These are phyloP conservation scores for Anthrax anthrax DNA, from an alignment of 2,888 invertebrate genomes.

Conservation along the genomic window DNA sequence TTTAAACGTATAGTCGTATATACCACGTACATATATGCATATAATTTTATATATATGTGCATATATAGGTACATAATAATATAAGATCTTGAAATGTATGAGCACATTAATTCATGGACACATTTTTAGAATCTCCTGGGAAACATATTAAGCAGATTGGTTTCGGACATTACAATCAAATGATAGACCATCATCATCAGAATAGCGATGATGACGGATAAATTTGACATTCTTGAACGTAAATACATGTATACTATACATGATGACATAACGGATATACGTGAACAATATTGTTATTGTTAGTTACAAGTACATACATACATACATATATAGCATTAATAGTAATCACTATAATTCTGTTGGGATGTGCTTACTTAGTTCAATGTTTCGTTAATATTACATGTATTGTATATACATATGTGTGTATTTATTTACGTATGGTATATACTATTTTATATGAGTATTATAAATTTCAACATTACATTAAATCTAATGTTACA, in stretches of 20 bases:
- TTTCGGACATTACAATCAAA: constrained; percentile 11
- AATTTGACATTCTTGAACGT: constrained; percentile 12
- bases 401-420: too few relatives aligned
- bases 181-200: constrained; percentile 13
- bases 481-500: too few relatives aligned
- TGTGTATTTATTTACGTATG: too few relatives aligned
- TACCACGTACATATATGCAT: not conserved
- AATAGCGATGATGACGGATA: constrained; percentile 14
- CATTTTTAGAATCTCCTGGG: constrained; percentile 9
- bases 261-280: too few relatives aligned
- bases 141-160: constrained; percentile 12
- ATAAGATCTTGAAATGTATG: not conserved
- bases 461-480: too few relatives aligned
- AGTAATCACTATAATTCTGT: not conserved
- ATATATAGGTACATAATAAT: not conserved
- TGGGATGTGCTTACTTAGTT: constrained; percentile 7
- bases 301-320: too few relatives aligned
- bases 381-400: constrained; percentile 5
- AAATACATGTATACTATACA: too few relatives aligned
- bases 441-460: too few relatives aligned
- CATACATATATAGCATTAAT: too few relatives aligned
- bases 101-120: constrained; percentile 9
- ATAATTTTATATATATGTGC: not conserved
- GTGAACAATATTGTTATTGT: too few relatives aligned
- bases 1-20: too few relatives aligned